phyloP scores from a whole-genome alignment of 2,113 vertebrate species.

The Sakesphorus luctuosus region DNA sequence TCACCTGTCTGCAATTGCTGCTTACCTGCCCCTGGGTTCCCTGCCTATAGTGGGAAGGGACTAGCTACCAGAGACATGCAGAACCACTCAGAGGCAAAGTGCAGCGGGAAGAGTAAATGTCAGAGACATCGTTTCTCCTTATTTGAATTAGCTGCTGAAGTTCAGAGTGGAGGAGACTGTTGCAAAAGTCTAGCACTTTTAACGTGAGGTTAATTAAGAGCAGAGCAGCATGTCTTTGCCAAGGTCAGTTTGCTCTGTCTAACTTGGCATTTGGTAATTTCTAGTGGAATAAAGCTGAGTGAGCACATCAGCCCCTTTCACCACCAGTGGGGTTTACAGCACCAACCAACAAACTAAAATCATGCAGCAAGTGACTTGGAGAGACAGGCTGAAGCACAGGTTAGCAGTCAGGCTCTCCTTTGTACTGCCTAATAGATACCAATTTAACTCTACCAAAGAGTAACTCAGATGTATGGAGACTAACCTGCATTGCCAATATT shows the following conservation, averaged over 20 bases:
- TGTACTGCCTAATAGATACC: background rate
- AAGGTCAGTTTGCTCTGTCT: background rate
- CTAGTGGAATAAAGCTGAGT: background rate
- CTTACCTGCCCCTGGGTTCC: background rate
- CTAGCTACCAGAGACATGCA: rapidly evolving
- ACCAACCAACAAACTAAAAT: background rate
- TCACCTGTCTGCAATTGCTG: background rate
- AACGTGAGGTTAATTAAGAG: background rate
- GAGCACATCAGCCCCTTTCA: background rate
- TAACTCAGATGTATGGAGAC: background rate
- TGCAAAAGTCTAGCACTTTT: background rate
- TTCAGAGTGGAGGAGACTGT: background rate
- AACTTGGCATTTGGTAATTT: background rate
- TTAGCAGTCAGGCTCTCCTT: background rate
- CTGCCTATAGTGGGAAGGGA: background rate
- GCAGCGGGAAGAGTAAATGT: background rate
- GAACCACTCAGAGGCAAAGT: background rate
- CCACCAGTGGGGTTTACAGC: background rate
- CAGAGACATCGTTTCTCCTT: background rate
- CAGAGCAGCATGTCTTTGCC: background rate
- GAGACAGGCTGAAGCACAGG: background rate
- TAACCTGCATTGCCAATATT: background rate
- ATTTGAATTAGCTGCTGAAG: background rate
- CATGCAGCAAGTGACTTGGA: background rate
- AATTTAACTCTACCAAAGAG: background rate